phyloP scores from a whole-genome alignment of 2,797 vertebrate species.

The Melopsittacus undulatus region DNA sequence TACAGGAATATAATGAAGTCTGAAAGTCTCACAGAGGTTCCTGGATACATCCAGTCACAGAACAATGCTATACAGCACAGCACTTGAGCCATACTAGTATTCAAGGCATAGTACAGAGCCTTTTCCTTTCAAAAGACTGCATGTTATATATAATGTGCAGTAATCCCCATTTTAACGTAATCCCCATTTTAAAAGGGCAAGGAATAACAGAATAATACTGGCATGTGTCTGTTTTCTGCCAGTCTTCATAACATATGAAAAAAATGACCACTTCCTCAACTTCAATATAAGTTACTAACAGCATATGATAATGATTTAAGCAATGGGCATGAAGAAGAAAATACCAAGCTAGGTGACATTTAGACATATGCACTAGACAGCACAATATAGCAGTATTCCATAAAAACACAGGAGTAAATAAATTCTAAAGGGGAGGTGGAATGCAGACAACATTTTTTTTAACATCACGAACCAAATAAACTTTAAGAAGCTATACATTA shows the following conservation, averaged over 20 bases:
- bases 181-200: background rate
- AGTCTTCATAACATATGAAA: background rate
- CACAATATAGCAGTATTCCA: background rate
- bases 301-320: background rate
- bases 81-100: background rate
- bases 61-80: background rate
- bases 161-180: too few relatives aligned
- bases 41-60: background rate
- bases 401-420: background rate
- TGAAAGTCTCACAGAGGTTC: background rate
- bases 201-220: background rate
- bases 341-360: background rate
- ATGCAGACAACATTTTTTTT: conserved; percentile 71
- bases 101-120: background rate
- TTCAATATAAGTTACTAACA: background rate
- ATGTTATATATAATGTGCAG: too few relatives aligned
- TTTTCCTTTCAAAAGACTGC: background rate
- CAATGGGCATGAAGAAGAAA: background rate
- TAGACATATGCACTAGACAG: background rate
- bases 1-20: background rate
- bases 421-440: background rate
- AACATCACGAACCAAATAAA: background rate
- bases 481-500: conserved; percentile 64
- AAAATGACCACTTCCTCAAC: background rate
- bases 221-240: background rate